phyloP scores from a whole-genome alignment of 2,797 vertebrate species.

The Limosa lapponica region DNA sequence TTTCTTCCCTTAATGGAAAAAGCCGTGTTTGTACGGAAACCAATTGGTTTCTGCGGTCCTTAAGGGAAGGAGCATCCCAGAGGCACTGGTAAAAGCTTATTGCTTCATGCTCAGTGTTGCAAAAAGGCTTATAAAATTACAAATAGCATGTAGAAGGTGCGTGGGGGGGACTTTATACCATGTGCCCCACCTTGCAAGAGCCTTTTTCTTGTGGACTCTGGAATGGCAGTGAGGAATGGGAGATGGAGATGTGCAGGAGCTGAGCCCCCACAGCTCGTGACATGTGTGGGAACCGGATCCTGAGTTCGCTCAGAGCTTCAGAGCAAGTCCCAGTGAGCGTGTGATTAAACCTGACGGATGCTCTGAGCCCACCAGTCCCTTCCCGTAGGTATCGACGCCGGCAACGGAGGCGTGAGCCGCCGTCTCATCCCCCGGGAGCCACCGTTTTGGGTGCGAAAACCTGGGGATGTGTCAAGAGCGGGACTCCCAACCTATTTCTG shows the following conservation, averaged over 20 bases:
- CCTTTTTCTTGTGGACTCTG: background rate
- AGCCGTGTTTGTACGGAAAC: background rate
- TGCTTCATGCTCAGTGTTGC: background rate
- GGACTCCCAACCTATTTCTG: background rate
- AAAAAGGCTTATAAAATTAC: background rate
- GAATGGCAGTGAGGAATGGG: accelerated
- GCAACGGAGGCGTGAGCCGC: background rate
- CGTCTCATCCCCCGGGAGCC: background rate
- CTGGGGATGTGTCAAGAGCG: background rate
- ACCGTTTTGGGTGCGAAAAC: background rate
- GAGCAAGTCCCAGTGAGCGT: accelerated
- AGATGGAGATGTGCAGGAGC: background rate
- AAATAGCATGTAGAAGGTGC: background rate
- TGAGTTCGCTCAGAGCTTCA: background rate
- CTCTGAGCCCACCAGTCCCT: background rate
- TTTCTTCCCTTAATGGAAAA: background rate
- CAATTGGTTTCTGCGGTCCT: background rate
- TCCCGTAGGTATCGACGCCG: accelerated
- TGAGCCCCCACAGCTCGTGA: background rate
- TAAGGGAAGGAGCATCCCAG: background rate
- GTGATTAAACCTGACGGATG: background rate
- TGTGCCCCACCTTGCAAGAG: too few relatives aligned
- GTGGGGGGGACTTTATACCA: background rate
- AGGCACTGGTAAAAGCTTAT: background rate
- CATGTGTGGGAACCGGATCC: accelerated